Conservation (phyloP, 1,140 invertebrate species). For the Mactra quadrangularis region DNA sequence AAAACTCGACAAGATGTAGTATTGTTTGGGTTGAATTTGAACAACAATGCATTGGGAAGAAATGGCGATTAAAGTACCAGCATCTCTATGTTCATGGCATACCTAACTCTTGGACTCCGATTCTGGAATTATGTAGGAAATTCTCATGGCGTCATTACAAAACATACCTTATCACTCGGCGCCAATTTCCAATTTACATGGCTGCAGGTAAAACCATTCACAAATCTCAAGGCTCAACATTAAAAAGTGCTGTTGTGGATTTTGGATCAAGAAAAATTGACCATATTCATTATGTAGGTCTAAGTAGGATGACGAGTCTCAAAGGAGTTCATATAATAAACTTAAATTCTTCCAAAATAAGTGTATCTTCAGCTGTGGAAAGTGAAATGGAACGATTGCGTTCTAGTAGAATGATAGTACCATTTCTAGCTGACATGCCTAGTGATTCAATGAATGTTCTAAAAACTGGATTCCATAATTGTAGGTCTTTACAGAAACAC, state of each 20-base stretch:
- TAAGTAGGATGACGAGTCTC: constrained; percentile 23
- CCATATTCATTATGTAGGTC: constrained; percentile 36
- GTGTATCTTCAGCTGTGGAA: not conserved
- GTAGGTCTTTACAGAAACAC: constrained; percentile 19
- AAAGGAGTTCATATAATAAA: not conserved
- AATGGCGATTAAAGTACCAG: not conserved
- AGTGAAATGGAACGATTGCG: constrained; percentile 22
- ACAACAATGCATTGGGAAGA: not conserved
- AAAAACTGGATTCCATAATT: not conserved
- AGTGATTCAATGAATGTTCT: not conserved
- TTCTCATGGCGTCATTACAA: no score
- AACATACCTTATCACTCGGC: no score
- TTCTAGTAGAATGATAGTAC: not conserved
- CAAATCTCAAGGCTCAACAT: no score
- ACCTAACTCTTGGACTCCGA: not conserved
- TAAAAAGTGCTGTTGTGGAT: no score
- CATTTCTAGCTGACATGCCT: not conserved
- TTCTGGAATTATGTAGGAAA: no score
- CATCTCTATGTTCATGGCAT: constrained; percentile 11
- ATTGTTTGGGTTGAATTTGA: constrained; percentile 36
- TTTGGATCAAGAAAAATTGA: no score
- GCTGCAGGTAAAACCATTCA: no score
- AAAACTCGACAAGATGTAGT: not conserved
- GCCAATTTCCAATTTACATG: no score
- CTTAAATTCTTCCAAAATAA: constrained; percentile 1